Evolutionary conservation across 64 coral and sea anemone genomes (phyloP).

Genomic region (Trachythela sp.): DNA sequence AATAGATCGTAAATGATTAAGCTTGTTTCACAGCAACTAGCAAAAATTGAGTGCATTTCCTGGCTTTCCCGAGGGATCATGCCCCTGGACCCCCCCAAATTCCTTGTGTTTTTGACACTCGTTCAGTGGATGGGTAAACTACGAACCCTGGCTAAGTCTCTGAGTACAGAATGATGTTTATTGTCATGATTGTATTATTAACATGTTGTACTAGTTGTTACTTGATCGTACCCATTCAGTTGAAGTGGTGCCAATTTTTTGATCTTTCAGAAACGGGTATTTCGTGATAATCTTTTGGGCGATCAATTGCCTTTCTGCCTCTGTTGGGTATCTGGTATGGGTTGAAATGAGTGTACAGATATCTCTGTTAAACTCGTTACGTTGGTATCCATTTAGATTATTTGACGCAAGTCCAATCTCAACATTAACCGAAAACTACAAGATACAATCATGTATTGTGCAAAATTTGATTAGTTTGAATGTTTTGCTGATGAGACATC

Average conservation of each 20-base stretch:
- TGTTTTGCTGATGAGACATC: neutral
- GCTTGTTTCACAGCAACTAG: no score
- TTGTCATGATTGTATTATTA: no score
- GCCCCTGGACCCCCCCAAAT: no score
- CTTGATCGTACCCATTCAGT: conserved; percentile 35
- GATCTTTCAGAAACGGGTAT: conserved; percentile 38
- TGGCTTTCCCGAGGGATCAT: no score
- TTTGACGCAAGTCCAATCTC: neutral
- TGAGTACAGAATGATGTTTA: no score
- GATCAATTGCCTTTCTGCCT: neutral
- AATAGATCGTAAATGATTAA: no score
- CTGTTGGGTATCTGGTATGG: conserved; percentile 35
- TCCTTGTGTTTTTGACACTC: no score
- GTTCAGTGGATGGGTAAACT: no score
- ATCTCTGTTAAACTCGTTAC: conserved; percentile 23
- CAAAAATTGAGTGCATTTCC: no score
- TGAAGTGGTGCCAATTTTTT: neutral
- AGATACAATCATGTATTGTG: neutral
- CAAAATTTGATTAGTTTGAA: neutral
- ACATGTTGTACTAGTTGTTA: neutral
- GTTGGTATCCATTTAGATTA: neutral
- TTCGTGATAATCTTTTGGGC: conserved; percentile 14
- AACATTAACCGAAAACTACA: conserved; percentile 18
- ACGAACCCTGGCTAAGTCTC: no score
- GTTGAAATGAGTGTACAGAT: conserved; percentile 29